Base-by-base conservation (phyloP, 2,113 vertebrate genomes). In the Muntiacus muntjak region DNA sequence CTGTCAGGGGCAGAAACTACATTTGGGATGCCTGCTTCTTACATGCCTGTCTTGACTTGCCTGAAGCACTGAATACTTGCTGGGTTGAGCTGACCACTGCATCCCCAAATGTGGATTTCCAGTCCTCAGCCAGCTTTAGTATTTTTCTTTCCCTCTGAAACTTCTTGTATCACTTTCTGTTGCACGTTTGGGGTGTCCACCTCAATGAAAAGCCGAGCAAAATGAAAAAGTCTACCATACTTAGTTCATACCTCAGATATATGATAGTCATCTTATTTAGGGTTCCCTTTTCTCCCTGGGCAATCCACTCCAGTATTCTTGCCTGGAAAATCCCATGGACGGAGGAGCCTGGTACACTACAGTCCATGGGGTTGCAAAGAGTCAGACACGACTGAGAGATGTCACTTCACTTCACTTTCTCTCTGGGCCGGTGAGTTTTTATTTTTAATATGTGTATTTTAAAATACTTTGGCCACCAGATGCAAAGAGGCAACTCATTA, bases 41-140 rank as follows among this genome's bases (percentile, higher is more conserved):
- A 47, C 13, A 10, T 30, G 23, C 8, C 13, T 92, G 7, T 43
- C 50, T 67, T 86, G 50, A 50, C 57, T 33, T 90, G 15, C 43
- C 76, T 1, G 6, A 76, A 89, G 30, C 26, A 19, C 13, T 47
- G 45, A 52, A 58, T 8, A 54, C 1, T 55, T 76, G 60, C 26
- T 28, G 47, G 25, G 4, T 54, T 3, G 9, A 67, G 23, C 9
- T n/a, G 21, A 40, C 23, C 1, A 4, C 16, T 55, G 0, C 50
- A 26, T 11, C 3, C 40, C 43, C 36, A 43, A 30, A 50, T 14
- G 3, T 10, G 74, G 54, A 26, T 13, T n/a, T 60, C 62, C 15
- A 52, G 0, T 57, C 47, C 3, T 40, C 25, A 9, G 10, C n/a
- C 8, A 19, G 19, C 7, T 60, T 89, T 26, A 36, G 9, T 19